A percentile compares a stretch with the other conserved stretches of the same genome.
phyloP scores from a whole-genome alignment of 1,140 invertebrate genomes.

The Drosophila sp. region DNA sequence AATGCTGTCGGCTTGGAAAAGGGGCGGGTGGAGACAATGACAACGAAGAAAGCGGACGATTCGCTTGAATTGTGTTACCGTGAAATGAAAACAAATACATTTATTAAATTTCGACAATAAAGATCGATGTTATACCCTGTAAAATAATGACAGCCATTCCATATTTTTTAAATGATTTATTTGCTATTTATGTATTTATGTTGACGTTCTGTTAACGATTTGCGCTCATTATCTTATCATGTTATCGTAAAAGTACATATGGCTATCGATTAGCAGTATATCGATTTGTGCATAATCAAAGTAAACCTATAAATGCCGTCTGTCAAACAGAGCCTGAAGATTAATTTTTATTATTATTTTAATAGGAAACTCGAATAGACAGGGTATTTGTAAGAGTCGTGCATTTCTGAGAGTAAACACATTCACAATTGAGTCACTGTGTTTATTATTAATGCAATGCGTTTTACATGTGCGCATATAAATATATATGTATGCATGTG shows the following conservation, averaged over 20 bases:
- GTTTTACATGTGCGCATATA: slow-evolving; percentile 25
- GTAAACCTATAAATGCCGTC: not conserved
- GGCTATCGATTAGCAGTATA: slow-evolving; percentile 3
- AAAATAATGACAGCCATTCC: not conserved
- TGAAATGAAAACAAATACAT: slow-evolving; percentile 53
- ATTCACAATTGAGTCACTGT: slow-evolving; percentile 22
- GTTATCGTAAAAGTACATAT: not conserved
- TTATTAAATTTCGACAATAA: slow-evolving; percentile 52
- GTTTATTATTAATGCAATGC: slow-evolving; percentile 39
- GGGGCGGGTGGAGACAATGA: slow-evolving; percentile 2
- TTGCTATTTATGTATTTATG: slow-evolving; percentile 3
- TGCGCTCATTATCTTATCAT: slow-evolving; percentile 11
- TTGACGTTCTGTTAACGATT: slow-evolving; percentile 2
- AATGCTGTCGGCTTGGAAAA: slow-evolving; percentile 7
- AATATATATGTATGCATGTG: not conserved
- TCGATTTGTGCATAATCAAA: slow-evolving; percentile 2
- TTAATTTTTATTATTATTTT: not conserved
- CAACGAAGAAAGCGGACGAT: slow-evolving; percentile 65
- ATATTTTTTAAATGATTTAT: slow-evolving; percentile 4
- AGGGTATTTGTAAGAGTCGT: slow-evolving; percentile 20
- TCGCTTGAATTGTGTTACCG: slow-evolving; percentile 70
- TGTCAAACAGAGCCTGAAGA: not conserved
- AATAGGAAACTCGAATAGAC: not conserved
- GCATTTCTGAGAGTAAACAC: not conserved
- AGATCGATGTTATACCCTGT: slow-evolving; percentile 55